These are phyloP conservation scores for Acronicta leporina DNA, from an alignment of 2,888 invertebrate species.

Conservation along the genomic window DNA sequence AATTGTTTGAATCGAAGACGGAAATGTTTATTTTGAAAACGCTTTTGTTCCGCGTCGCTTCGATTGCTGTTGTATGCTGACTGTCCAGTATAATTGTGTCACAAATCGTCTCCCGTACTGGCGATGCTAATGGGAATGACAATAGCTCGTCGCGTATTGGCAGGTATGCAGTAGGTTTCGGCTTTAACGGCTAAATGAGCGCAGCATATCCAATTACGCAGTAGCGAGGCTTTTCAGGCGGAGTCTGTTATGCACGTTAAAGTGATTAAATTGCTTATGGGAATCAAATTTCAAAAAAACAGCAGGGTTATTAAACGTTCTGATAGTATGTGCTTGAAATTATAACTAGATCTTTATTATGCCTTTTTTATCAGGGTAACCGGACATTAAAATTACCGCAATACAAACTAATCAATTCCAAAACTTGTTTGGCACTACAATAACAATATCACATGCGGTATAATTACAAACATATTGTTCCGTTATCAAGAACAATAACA, in stretches of 20 bases:
- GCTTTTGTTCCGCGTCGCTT: conserved; percentile 19
- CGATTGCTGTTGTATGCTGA: conserved; percentile 25
- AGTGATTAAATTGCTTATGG: conserved; percentile 68
- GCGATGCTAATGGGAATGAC: conserved; percentile 57
- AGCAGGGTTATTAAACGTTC: background rate
- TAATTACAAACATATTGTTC: conserved; percentile 58
- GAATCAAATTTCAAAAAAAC: conserved; percentile 60
- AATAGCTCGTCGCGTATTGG: conserved; percentile 59
- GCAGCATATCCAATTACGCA: conserved; percentile 77
- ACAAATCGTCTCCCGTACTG: conserved; percentile 35
- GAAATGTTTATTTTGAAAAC: conserved; percentile 43
- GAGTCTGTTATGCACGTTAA: conserved; percentile 66
- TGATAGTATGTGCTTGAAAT: too few relatives aligned
- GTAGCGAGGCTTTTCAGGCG: conserved; percentile 59
- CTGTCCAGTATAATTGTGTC: conserved; percentile 33
- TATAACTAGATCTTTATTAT: conserved; percentile 1
- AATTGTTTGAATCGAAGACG: conserved; percentile 62
- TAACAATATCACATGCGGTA: conserved; percentile 46
- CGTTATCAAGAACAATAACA: conserved; percentile 67
- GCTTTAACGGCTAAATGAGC: conserved; percentile 72
- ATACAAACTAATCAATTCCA: conserved; percentile 24
- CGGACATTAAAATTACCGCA: conserved; percentile 8
- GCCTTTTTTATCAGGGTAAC: background rate
- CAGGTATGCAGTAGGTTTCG: conserved; percentile 74
- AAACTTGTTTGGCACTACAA: conserved; percentile 39